Percentiles rank a stretch among this genome's conserved stretches.
Evolutionary conservation across 2,797 vertebrate species (phyloP).

Genomic region (Leptatherina wallacei): DNA sequence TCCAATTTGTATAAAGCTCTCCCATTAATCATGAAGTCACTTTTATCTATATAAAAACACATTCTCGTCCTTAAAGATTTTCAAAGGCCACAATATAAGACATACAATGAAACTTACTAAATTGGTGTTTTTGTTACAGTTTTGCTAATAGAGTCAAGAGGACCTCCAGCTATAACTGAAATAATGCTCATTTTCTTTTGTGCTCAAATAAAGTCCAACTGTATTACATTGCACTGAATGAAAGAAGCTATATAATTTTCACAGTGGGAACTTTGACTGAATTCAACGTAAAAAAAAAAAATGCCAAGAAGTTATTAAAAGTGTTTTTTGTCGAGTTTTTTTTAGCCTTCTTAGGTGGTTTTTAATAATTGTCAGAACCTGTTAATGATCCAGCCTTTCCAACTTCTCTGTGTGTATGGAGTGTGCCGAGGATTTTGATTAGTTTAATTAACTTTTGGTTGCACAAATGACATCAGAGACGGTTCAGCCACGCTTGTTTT

Average conservation of each 20-base stretch:
- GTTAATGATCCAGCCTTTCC: conserved; percentile 2
- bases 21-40: background rate
- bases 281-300: too few species aligned
- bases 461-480: conserved; percentile 37
- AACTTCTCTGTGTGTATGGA: conserved; percentile 10
- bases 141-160: background rate
- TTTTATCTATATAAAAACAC: background rate
- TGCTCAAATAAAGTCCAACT: background rate
- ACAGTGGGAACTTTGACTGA: conserved; percentile 1
- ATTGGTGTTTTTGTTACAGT: conserved; percentile 8
- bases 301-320: too few species aligned
- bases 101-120: background rate
- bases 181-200: background rate
- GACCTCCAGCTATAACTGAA: conserved; percentile 8
- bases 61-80: background rate
- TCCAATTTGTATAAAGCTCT: background rate
- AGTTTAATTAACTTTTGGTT: conserved; percentile 16
- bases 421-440: conserved; percentile 12
- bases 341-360: background rate
- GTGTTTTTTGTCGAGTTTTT: conserved; percentile 2
- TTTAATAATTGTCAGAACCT: conserved; percentile 12
- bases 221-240: too few species aligned
- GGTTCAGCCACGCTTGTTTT: conserved; percentile 20
- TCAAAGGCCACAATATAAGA: conserved; percentile 1
- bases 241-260: too few species aligned